Base-by-base conservation (phyloP, 1,140 invertebrate genomes). In the Drosophila burlai region DNA sequence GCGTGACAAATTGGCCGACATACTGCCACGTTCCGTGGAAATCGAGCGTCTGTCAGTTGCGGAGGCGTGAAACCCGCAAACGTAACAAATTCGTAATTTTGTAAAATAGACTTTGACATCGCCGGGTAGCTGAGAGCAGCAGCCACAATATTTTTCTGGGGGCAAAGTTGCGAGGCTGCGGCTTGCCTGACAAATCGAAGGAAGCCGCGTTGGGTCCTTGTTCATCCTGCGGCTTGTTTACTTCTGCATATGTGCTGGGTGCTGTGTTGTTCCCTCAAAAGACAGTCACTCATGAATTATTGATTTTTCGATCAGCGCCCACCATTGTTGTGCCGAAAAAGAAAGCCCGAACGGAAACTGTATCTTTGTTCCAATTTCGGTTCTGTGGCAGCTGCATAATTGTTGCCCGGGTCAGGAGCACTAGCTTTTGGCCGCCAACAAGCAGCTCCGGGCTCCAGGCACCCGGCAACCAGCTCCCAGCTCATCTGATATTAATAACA, bases 31-130 rank as follows among this genome's bases (percentile, higher is more conserved):
- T 74, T 60, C 13, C 31, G 13, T 43, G 67, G 54, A 75, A 81
- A 67, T 52, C 49, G 46, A 75, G 68, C 40, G 42, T 46, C 68
- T 83, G 81, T 89, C 84, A 84, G 50, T 76, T 45, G 80, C 36
- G 77, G 80, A 89, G 81, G 84, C 84, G 84, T 89, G 73, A 84
- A 87, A 81, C 81, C 84, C 84, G 50, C 84, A 89, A 84, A 89
- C 84, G 84, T 84, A 89, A 89, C 84, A 84, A 89, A 89, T 89
- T 87, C 69, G 83, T 87, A 89, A 89, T 81, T 84, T 89, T 89
- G 63, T 79, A 71, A 90, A 89, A 89, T 89, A 89, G 84, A 83
- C 83, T 87, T 68, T 79, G 76, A 83, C 83, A 71, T 71, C 49
- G 40, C 49, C 16, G 46, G 52, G 21, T 15, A n/a, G 31, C 46